A percentile compares a stretch with the other conserved stretches of the same genome.
These are phyloP conservation scores for Chinchilla lanigera DNA, from an alignment of 2,113 vertebrate genomes.

Conservation along the genomic window DNA sequence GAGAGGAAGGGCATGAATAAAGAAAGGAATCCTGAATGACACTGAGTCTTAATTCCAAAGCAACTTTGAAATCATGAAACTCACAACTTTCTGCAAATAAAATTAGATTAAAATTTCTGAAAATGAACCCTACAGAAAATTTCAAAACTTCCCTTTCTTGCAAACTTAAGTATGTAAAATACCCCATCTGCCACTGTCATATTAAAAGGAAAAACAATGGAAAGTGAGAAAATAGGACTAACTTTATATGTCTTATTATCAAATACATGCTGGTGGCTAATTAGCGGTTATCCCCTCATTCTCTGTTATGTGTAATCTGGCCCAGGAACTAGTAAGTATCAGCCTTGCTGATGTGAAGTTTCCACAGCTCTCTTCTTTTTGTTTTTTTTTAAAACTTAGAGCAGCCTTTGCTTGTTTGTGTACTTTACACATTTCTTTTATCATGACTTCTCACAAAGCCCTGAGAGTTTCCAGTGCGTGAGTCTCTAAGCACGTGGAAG, in stretches of 20 bases:
- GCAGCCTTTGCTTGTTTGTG: not conserved
- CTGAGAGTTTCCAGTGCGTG: not conserved
- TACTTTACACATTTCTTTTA: not conserved
- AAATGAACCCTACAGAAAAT: slow-evolving; percentile 42
- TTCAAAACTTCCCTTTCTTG: slow-evolving; percentile 19
- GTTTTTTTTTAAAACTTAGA: not conserved
- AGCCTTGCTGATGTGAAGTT: not conserved
- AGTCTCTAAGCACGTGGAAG: not conserved
- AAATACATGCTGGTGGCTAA: not conserved
- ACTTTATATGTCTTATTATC: not conserved
- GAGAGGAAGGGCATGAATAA: not conserved
- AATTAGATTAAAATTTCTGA: slow-evolving; percentile 50
- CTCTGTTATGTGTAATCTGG: not conserved
- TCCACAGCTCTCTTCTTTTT: not conserved
- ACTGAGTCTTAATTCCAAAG: slow-evolving; percentile 32
- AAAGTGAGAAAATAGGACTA: not conserved
- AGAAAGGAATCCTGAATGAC: not conserved
- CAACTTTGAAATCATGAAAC: slow-evolving; percentile 43
- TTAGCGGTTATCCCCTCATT: not conserved
- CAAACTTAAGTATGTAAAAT: slow-evolving; percentile 30
- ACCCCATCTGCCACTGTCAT: slow-evolving; percentile 34
- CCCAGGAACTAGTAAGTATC: not conserved
- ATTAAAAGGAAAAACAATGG: slow-evolving; percentile 29
- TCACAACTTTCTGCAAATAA: slow-evolving; percentile 32
- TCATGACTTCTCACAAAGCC: not conserved